Conservation (phyloP, 2,888 invertebrate species). For the Napeogenes inachia region DNA sequence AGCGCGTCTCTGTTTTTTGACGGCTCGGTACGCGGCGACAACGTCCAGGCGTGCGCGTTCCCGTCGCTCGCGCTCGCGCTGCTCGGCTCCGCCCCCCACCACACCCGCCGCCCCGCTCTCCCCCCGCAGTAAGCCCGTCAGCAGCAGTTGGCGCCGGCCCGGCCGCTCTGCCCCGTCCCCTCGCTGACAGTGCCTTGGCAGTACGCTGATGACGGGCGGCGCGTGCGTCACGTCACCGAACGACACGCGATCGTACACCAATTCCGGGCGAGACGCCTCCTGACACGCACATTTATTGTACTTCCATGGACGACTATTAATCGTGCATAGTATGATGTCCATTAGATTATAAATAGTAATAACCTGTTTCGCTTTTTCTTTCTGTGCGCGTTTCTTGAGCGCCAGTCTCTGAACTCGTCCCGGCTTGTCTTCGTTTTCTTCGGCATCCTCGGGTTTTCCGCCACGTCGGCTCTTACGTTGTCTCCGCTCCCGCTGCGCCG, state of each 20-base stretch:
- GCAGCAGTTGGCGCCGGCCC: slow-evolving; percentile 79
- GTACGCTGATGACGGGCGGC: slow-evolving; percentile 80
- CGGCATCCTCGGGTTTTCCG: slow-evolving; percentile 12
- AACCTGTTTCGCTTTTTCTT: slow-evolving; percentile 56
- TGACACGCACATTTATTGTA: slow-evolving; percentile 4
- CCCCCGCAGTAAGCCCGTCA: slow-evolving; percentile 40
- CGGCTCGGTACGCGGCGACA: slow-evolving; percentile 53
- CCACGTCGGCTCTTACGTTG: slow-evolving; percentile 41
- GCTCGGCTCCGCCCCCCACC: slow-evolving; percentile 17
- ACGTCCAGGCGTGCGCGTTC: slow-evolving; percentile 42
- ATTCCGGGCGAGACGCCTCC: slow-evolving; percentile 47
- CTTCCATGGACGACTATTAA: too few relatives aligned
- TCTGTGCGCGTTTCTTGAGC: slow-evolving; percentile 68
- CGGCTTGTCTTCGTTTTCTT: slow-evolving; percentile 40
- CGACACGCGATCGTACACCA: slow-evolving; percentile 77
- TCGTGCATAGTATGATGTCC: too few relatives aligned
- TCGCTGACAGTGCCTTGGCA: slow-evolving; percentile 81
- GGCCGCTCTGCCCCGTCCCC: slow-evolving; percentile 62
- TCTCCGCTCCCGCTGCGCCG: slow-evolving; percentile 48
- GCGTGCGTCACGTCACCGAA: slow-evolving; percentile 87
- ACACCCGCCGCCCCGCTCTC: slow-evolving; percentile 59
- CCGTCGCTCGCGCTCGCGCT: slow-evolving; percentile 28
- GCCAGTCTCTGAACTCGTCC: slow-evolving; percentile 75
- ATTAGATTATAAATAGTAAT: not conserved
- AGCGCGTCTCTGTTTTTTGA: slow-evolving; percentile 38